phyloP scores from a whole-genome alignment of 1,140 invertebrate genomes.

The Polyergus mexicanus region DNA sequence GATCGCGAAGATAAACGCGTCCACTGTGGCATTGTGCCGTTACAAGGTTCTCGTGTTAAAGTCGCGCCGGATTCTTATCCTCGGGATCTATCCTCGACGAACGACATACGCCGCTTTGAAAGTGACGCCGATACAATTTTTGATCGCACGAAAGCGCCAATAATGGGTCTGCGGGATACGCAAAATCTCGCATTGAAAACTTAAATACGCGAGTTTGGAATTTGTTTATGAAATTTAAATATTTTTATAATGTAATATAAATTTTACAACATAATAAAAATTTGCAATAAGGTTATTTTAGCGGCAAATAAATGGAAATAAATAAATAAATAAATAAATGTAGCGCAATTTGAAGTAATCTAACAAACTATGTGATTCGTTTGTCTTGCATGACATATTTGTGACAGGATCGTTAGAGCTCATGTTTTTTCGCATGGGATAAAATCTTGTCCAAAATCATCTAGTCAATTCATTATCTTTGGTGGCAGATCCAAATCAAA shows the following conservation, averaged over 20 bases:
- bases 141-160: neutral
- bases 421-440: constrained; percentile 1
- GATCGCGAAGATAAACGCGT: constrained; percentile 68
- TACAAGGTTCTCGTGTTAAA: constrained; percentile 58
- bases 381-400: constrained; percentile 41
- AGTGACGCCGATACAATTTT: constrained; percentile 51
- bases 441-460: neutral
- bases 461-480: neutral
- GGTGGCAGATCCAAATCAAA: constrained; percentile 20
- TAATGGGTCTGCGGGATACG: constrained; percentile 16
- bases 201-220: no score
- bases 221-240: neutral
- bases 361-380: neutral
- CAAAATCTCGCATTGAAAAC: neutral
- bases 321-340: neutral
- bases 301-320: neutral
- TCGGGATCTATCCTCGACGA: constrained; percentile 51
- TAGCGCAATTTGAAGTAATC: constrained; percentile 25
- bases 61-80: constrained; percentile 68
- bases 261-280: neutral
- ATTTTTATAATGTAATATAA: neutral
- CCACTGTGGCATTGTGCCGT: constrained; percentile 66
- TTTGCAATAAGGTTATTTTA: neutral
- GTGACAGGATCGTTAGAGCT: constrained; percentile 18
- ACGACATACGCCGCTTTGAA: constrained; percentile 28